Conservation (phyloP, 2,888 invertebrate species). For the Drosophila vallismaia region DNA sequence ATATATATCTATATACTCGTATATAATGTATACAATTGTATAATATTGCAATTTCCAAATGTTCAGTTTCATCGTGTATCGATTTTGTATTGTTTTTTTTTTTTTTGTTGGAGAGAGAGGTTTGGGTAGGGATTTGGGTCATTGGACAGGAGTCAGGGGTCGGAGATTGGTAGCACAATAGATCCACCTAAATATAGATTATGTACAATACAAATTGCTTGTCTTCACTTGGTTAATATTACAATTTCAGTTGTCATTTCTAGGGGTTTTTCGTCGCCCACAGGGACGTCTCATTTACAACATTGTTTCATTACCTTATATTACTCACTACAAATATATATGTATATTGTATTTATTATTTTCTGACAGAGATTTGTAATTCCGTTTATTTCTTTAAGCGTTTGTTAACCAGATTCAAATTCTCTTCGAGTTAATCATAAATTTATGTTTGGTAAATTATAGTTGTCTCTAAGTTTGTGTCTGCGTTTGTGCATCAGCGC, state of each 20-base stretch:
- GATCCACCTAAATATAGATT: constrained; percentile 34
- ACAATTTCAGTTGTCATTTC: constrained; percentile 82
- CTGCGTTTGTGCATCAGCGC: constrained; percentile 42
- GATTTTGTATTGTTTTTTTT: constrained; percentile 18
- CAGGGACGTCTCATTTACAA: constrained; percentile 68
- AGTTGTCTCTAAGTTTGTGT: constrained; percentile 13
- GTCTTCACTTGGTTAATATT: constrained; percentile 68
- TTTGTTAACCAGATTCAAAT: constrained; percentile 30
- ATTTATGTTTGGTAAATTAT: constrained; percentile 11
- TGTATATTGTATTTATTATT: constrained; percentile 21
- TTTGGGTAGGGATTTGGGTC: background rate
- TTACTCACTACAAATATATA: constrained; percentile 51
- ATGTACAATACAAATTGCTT: constrained; percentile 72
- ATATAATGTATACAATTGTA: constrained; percentile 67
- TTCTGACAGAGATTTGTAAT: constrained; percentile 42
- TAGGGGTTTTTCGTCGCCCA: constrained; percentile 67
- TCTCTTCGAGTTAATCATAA: constrained; percentile 33
- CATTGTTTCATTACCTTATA: constrained; percentile 44
- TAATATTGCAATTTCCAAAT: constrained; percentile 72
- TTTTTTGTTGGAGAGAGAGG: background rate
- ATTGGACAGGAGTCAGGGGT: constrained; percentile 3
- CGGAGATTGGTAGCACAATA: constrained; percentile 12
- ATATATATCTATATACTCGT: constrained; percentile 20
- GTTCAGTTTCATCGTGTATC: constrained; percentile 58
- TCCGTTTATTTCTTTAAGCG: constrained; percentile 10